Conservation (phyloP, 2,797 vertebrate species). For the Hapalemur alaotrensis region DNA sequence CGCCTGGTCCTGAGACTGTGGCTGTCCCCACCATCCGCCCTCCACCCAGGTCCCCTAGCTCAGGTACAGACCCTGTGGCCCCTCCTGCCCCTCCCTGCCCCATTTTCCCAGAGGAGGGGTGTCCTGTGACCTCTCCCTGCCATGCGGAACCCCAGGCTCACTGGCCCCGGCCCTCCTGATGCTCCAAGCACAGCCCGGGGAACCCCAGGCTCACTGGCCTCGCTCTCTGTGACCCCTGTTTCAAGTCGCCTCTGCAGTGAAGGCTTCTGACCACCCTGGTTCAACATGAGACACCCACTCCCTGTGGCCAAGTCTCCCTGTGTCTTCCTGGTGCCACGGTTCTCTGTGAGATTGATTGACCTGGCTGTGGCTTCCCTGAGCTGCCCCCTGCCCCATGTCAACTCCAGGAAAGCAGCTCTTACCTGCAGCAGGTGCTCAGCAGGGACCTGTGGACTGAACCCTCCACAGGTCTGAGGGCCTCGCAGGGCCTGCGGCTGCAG, state of each 20-base stretch:
- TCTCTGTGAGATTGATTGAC: background rate
- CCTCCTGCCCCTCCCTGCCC: no score
- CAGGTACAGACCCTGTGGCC: no score
- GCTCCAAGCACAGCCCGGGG: background rate
- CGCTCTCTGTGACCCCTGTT: background rate
- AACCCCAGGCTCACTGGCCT: no score
- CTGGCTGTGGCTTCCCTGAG: background rate
- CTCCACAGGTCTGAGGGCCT: no score
- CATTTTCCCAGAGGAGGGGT: no score
- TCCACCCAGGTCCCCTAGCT: background rate
- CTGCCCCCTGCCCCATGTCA: background rate
- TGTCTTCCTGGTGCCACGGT: background rate
- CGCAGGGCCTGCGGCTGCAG: background rate
- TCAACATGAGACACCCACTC: background rate
- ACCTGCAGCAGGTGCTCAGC: background rate
- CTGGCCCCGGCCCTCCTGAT: background rate
- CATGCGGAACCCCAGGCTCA: no score
- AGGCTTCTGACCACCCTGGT: background rate
- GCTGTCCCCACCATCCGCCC: accelerated
- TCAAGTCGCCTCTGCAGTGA: background rate
- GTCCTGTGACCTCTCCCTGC: accelerated
- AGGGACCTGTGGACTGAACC: no score
- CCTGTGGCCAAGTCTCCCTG: accelerated
- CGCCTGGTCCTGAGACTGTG: no score
- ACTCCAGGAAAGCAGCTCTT: accelerated